Percentiles rank a stretch among this genome's conserved stretches.
These are phyloP conservation scores for Megalonaias nervosa DNA, from an alignment of 1,140 invertebrate species.

Conservation along the genomic window DNA sequence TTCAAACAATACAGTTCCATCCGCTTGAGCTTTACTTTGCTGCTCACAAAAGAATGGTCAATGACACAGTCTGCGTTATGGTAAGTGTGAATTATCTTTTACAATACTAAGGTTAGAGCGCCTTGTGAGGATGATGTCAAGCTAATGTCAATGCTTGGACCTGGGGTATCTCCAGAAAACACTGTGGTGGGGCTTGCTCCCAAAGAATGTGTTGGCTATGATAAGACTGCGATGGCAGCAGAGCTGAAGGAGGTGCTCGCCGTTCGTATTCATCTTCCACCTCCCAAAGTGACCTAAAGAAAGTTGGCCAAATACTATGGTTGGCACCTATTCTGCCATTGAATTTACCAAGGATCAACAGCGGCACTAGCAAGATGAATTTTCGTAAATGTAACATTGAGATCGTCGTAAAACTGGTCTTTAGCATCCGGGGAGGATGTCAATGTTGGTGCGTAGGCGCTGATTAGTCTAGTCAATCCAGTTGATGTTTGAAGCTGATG, in stretches of 20 bases:
- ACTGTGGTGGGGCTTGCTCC: constrained; percentile 39
- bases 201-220: constrained; percentile 35
- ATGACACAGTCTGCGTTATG: too few relatives aligned
- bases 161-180: constrained; percentile 38
- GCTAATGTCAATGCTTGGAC: constrained; percentile 39
- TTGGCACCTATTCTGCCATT: constrained; percentile 31
- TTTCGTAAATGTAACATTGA: not conserved
- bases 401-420: constrained; percentile 25
- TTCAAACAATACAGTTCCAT: too few relatives aligned
- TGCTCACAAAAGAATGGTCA: too few relatives aligned
- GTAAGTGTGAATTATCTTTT: too few relatives aligned
- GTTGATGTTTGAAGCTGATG: not conserved
- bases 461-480: constrained; percentile 16
- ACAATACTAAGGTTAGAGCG: too few relatives aligned
- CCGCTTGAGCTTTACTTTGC: too few relatives aligned
- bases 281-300: constrained; percentile 22
- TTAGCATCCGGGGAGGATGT: constrained; percentile 18
- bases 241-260: constrained; percentile 21
- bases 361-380: constrained; percentile 8
- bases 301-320: constrained; percentile 23
- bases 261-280: constrained; percentile 40
- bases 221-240: not conserved
- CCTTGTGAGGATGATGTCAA: constrained; percentile 32
- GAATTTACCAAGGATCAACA: constrained; percentile 37
- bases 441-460: constrained; percentile 30